Evolutionary conservation across 1,140 invertebrate species (phyloP).

Genomic region (Tetraneura akinire): DNA sequence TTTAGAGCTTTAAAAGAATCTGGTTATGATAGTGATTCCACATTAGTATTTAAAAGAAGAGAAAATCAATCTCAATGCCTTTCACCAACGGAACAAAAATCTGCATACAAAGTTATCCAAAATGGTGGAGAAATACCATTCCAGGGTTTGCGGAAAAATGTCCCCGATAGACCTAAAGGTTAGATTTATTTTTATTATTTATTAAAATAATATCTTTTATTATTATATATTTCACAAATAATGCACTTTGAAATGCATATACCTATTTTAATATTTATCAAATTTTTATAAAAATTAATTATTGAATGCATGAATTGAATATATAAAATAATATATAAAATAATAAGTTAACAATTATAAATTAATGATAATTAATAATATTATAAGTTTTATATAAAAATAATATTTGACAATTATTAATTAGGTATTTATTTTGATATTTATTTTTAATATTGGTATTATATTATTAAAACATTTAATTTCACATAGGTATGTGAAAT

Average conservation of each 20-base stretch:
- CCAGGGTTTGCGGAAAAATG: conserved; percentile 82
- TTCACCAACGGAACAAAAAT: conserved; percentile 76
- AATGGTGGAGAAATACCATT: conserved; percentile 89
- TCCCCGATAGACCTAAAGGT: conserved; percentile 84
- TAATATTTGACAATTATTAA: too few relatives aligned
- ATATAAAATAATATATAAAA: neutral
- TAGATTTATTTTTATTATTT: conserved; percentile 49
- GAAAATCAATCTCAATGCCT: conserved; percentile 67
- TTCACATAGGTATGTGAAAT: too few relatives aligned
- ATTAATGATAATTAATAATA: too few relatives aligned
- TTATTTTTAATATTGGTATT: too few relatives aligned
- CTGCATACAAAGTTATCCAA: conserved; percentile 82
- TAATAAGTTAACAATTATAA: too few relatives aligned
- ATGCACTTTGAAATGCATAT: neutral
- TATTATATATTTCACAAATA: neutral
- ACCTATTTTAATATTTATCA: neutral
- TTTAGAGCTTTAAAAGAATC: conserved; percentile 73
- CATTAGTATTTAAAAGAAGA: conserved; percentile 76
- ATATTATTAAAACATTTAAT: too few relatives aligned
- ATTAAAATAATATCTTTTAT: neutral
- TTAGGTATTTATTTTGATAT: too few relatives aligned
- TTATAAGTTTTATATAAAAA: too few relatives aligned
- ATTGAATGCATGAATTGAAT: neutral
- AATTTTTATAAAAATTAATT: neutral
- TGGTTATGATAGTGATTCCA: conserved; percentile 88